Conservation (phyloP, 2,113 vertebrate genomes). For the Neolamprologus modestus region DNA sequence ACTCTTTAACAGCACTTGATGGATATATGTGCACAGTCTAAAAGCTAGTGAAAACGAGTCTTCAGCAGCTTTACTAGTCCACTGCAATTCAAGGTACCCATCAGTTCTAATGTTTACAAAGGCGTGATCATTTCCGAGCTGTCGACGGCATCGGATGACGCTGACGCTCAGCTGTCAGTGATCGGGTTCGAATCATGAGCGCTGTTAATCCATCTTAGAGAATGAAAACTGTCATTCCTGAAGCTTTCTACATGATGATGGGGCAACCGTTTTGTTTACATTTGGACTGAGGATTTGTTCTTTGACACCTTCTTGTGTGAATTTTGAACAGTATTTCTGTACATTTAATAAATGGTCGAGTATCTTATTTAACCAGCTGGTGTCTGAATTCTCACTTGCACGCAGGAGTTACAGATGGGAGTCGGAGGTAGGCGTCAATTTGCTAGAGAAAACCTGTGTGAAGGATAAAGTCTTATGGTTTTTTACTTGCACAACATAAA, state of each 20-base stretch:
- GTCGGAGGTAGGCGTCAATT: neutral
- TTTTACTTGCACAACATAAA: neutral
- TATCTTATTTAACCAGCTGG: slow-evolving; percentile 51
- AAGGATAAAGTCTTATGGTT: neutral
- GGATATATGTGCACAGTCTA: slow-evolving; percentile 13
- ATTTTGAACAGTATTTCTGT: slow-evolving; percentile 70
- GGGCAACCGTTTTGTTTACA: slow-evolving; percentile 58
- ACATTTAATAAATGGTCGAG: slow-evolving; percentile 72
- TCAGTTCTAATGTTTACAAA: slow-evolving; percentile 53
- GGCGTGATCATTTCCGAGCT: slow-evolving; percentile 8
- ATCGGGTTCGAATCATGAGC: slow-evolving; percentile 35
- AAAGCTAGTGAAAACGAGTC: slow-evolving; percentile 1
- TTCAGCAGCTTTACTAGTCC: slow-evolving; percentile 25
- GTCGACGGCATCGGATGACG: slow-evolving; percentile 28
- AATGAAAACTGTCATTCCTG: slow-evolving; percentile 3
- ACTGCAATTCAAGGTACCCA: slow-evolving; percentile 11
- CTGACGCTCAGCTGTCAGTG: slow-evolving; percentile 31
- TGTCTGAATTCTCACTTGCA: slow-evolving; percentile 29
- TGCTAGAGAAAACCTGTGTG: neutral
- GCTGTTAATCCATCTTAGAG: slow-evolving; percentile 1
- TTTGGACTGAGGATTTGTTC: slow-evolving; percentile 38
- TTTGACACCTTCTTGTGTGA: slow-evolving; percentile 51
- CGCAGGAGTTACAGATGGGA: neutral
- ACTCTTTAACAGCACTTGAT: slow-evolving; percentile 7
- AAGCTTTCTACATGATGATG: slow-evolving; percentile 24